Conservation (phyloP, 2,113 vertebrate species). For the Gracilinanus agilis region DNA sequence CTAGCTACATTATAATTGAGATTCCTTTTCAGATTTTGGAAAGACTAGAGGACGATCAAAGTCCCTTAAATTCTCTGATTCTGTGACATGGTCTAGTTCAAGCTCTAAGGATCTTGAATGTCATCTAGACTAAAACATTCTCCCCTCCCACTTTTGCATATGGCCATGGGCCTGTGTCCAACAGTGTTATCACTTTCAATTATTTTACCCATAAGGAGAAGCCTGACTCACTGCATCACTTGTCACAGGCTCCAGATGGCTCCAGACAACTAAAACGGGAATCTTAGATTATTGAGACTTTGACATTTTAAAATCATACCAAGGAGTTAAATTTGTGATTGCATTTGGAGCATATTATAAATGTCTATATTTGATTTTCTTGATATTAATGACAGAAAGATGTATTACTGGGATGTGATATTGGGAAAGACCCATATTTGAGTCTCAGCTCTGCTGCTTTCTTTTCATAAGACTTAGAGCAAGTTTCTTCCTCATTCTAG, state of each 20-base stretch:
- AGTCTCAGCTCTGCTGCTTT: background rate
- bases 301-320: conserved; percentile 61
- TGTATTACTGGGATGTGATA: background rate
- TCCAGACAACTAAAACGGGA: background rate
- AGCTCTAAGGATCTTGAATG: background rate
- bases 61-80: background rate
- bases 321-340: conserved; percentile 22
- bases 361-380: background rate
- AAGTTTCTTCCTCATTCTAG: background rate
- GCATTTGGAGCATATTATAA: conserved; percentile 53
- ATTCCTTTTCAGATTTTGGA: background rate
- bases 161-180: background rate
- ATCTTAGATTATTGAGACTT: conserved; percentile 31
- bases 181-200: background rate
- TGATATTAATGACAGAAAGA: background rate
- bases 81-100: background rate
- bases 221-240: background rate
- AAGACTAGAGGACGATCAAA: background rate
- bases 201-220: background rate
- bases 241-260: background rate
- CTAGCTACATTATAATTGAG: background rate
- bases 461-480: background rate
- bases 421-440: background rate
- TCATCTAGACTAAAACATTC: background rate
- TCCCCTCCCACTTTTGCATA: background rate